Conservation (phyloP, 2,113 vertebrate genomes). For the Anolis sagrei region DNA sequence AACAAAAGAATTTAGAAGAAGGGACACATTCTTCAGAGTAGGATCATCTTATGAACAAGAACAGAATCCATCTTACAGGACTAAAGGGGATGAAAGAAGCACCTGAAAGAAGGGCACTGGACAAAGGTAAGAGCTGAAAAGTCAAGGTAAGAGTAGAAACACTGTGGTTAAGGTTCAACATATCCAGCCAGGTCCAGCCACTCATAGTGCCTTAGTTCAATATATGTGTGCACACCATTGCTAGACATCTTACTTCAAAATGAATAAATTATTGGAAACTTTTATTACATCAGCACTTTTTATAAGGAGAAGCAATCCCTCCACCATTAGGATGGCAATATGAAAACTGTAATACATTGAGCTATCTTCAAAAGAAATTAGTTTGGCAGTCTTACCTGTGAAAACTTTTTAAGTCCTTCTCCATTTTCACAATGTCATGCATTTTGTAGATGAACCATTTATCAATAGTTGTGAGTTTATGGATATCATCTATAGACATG, state of each 20-base stretch:
- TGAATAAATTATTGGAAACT: background rate
- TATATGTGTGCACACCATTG: background rate
- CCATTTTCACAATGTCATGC: constrained; percentile 81
- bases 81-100: too few species aligned
- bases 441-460: constrained; percentile 96
- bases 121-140: background rate
- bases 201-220: background rate
- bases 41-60: background rate
- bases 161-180: background rate
- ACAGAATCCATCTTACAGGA: too few species aligned
- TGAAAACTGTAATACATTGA: background rate
- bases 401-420: constrained; percentile 77
- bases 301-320: background rate
- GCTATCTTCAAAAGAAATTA: background rate
- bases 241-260: background rate
- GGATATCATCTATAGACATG: constrained; percentile 85
- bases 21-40: background rate
- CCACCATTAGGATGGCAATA: background rate
- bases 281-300: background rate
- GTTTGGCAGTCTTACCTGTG: constrained; percentile 78
- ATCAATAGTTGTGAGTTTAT: constrained; percentile 89
- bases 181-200: background rate
- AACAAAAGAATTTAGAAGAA: background rate
- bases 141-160: background rate
- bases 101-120: background rate